These are phyloP conservation scores for Andrena camellia DNA, from an alignment of 2,888 invertebrate species.

Conservation along the genomic window DNA sequence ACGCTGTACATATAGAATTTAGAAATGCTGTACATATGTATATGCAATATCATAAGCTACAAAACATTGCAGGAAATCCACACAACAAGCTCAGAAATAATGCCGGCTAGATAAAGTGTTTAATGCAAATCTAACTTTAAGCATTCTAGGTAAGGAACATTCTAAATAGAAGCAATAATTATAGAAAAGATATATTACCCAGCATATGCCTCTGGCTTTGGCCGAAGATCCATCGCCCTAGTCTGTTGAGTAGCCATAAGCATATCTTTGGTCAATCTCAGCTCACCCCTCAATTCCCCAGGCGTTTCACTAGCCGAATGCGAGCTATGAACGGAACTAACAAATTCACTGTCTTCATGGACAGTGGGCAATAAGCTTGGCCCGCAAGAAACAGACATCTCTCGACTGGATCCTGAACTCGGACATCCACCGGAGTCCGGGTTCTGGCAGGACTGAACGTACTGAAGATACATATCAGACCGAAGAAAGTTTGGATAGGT, in stretches of 20 bases:
- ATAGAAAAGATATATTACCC: constrained; percentile 86
- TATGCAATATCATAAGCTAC: constrained; percentile 41
- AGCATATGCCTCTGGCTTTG: constrained; percentile 89
- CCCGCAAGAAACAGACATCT: constrained; percentile 86
- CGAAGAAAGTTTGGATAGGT: constrained; percentile 97
- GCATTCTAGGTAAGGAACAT: constrained; percentile 60
- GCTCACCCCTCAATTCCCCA: constrained; percentile 85
- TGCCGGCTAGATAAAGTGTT: constrained; percentile 58
- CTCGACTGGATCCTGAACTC: constrained; percentile 82
- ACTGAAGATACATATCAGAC: constrained; percentile 95
- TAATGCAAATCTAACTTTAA: constrained; percentile 54
- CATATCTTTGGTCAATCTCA: constrained; percentile 92
- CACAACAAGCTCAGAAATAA: constrained; percentile 58
- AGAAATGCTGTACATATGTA: constrained; percentile 17
- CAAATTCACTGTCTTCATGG: constrained; percentile 93
- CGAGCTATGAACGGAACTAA: constrained; percentile 79
- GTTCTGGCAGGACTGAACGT: constrained; percentile 90
- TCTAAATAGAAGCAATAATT: constrained; percentile 28
- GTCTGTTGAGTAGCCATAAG: constrained; percentile 92
- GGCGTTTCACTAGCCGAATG: constrained; percentile 80
- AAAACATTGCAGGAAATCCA: constrained; percentile 48
- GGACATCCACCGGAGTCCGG: constrained; percentile 81
- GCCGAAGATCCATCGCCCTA: constrained; percentile 87
- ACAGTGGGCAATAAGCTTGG: constrained; percentile 91
- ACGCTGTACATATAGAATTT: constrained; percentile 2